Base-by-base conservation (phyloP, 2,888 invertebrate species). In the Tinea pellionella region DNA sequence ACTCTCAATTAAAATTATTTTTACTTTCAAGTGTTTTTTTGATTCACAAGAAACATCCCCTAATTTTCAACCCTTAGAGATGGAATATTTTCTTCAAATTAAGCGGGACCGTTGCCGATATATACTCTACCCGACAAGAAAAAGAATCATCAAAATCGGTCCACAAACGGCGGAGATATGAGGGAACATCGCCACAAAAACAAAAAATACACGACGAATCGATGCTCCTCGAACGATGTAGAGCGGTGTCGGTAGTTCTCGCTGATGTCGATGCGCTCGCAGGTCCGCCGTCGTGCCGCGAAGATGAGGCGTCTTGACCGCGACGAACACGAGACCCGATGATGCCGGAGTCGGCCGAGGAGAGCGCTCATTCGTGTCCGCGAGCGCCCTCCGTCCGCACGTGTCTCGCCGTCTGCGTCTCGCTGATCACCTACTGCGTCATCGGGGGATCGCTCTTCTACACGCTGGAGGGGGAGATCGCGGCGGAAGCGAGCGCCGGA, bases 391-490 rank as follows among this genome's bases (percentile, higher is more conserved):
- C n/a, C 19, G 24, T 24, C 24, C 57, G 30, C 30, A 29, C 32
- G 1, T 32, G 37, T 8, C 32, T 16, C 59, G 47, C 18, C 29
- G 59, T 37, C 29, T 15, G 59, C 37, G 47, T 9, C 18, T 9
- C 15, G 29, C 43, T 24, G 13, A 13, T 98, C 55, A 93, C 93
- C 12, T 98, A 98, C 87, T 96, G 97, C 64, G 90, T 97, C 59
- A 90, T 97, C 68, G 98, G 98, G 12, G 97, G 96, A 19, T 93
- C 97, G 71, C 91, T 96, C 62, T 98, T 98, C 81, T 93, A 94
- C 78, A 93, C 94, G 12, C 85, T 96, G 61, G 95, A 96, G 77
- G 94, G 94, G 60, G 89, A 89, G 63, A 76, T 80, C n/a, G 75
- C 88, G 63, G 91, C 90, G 67, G 90, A 90, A 1, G 89, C 91